Conservation (phyloP, 2,888 invertebrate genomes). For the Leptinotarsa juncta region DNA sequence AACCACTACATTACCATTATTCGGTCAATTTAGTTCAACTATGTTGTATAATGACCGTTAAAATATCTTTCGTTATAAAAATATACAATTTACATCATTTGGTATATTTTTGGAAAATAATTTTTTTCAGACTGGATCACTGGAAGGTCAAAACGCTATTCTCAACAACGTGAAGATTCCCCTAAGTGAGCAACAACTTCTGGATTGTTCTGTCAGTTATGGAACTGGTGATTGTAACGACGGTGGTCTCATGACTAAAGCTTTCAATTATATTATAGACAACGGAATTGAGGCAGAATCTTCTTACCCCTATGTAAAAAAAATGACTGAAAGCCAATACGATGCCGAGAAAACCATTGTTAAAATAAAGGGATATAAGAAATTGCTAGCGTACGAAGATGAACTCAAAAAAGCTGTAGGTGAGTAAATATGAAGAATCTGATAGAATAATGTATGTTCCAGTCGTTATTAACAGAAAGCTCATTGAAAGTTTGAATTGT, state of each 20-base stretch:
- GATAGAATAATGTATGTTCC: too few relatives aligned
- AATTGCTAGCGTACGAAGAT: not conserved
- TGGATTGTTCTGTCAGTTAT: conserved; percentile 67
- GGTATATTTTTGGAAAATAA: too few relatives aligned
- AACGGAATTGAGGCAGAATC: conserved; percentile 69
- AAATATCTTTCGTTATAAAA: too few relatives aligned
- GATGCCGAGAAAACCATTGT: not conserved
- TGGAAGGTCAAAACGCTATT: conserved; percentile 68
- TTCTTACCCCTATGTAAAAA: conserved; percentile 67
- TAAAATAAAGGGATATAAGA: not conserved
- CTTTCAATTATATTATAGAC: conserved; percentile 64
- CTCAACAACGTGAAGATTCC: conserved; percentile 66
- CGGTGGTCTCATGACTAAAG: conserved; percentile 67
- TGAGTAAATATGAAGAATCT: not conserved
- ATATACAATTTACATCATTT: too few relatives aligned
- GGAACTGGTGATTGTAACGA: conserved; percentile 67
- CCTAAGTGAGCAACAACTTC: conserved; percentile 69
- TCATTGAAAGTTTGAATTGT: too few relatives aligned
- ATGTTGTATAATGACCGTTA: too few relatives aligned
- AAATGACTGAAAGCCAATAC: conserved; percentile 35
- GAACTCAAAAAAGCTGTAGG: conserved; percentile 23
- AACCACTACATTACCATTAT: too few relatives aligned
- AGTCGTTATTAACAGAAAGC: too few relatives aligned
- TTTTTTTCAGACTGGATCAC: conserved; percentile 65
- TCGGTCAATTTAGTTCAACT: too few relatives aligned